phyloP scores from a whole-genome alignment of 2,888 invertebrate genomes.

The Oscheius sp. region DNA sequence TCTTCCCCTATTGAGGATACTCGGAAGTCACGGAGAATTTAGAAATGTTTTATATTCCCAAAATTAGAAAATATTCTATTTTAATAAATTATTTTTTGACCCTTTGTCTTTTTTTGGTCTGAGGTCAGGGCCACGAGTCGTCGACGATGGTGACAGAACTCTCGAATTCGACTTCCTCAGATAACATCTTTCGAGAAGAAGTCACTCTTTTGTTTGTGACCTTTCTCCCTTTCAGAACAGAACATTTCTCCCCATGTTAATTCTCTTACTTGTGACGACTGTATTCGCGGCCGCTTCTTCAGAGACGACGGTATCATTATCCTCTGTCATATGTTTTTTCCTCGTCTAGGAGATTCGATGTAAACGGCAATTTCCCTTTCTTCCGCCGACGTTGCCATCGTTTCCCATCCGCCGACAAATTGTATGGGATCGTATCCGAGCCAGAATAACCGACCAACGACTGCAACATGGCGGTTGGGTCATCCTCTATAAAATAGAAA shows the following conservation, averaged over 20 bases:
- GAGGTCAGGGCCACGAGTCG: too few species aligned
- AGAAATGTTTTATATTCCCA: not conserved
- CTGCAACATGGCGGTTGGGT: too few species aligned
- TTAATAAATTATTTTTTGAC: too few species aligned
- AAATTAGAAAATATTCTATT: too few species aligned
- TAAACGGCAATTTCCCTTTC: constrained; percentile 9
- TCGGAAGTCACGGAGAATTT: not conserved
- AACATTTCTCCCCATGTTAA: not conserved
- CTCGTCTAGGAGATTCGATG: not conserved
- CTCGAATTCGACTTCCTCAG: not conserved
- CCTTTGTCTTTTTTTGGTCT: too few species aligned
- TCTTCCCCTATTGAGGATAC: not conserved
- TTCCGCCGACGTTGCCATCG: not conserved
- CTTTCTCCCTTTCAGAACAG: not conserved
- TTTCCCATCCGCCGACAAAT: not conserved
- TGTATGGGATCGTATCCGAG: not conserved
- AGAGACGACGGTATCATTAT: not conserved
- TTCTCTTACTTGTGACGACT: not conserved
- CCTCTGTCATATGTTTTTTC: not conserved
- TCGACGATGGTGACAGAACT: not conserved
- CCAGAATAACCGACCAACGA: not conserved
- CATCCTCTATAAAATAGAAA: too few species aligned
- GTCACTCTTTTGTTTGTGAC: not conserved
- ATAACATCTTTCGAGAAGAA: not conserved
- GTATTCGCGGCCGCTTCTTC: not conserved